A percentile compares a stretch with the other conserved stretches of the same genome.
Conservation (phyloP, 2,797 vertebrate genomes). For the Tadarida brasiliensis region DNA sequence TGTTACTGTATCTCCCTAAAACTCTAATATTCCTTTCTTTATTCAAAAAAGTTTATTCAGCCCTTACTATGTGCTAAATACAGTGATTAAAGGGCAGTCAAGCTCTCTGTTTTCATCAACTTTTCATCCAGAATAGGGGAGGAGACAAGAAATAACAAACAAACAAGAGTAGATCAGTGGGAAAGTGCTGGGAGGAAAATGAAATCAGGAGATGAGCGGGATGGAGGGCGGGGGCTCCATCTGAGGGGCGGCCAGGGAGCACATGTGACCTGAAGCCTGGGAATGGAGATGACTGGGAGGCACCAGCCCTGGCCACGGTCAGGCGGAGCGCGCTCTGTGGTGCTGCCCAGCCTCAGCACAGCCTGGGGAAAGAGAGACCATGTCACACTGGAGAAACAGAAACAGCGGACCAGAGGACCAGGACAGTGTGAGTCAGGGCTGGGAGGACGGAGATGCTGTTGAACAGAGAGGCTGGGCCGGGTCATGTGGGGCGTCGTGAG, state of each 20-base stretch:
- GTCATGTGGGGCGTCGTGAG: rapidly evolving
- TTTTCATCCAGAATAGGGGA: not conserved
- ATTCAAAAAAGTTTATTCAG: not conserved
- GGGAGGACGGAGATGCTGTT: too few species aligned
- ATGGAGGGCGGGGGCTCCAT: too few species aligned
- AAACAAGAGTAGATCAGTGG: not conserved
- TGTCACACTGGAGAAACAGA: not conserved
- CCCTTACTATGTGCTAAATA: not conserved
- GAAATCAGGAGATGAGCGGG: not conserved
- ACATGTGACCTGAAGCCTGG: not conserved
- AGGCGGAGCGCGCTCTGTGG: rapidly evolving
- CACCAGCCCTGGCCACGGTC: too few species aligned
- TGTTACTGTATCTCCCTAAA: not conserved
- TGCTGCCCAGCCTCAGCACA: not conserved
- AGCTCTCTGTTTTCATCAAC: not conserved
- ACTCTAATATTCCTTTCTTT: not conserved
- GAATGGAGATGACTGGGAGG: rapidly evolving
- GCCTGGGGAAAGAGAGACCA: not conserved
- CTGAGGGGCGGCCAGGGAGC: not conserved
- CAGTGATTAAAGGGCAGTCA: not conserved
- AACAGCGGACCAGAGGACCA: not conserved
- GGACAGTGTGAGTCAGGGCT: not conserved
- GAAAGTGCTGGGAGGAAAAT: not conserved
- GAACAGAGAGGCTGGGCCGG: not conserved
- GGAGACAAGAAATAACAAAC: not conserved